Base-by-base conservation (phyloP, 2,888 invertebrate species). In the Phymatocera aterrima region DNA sequence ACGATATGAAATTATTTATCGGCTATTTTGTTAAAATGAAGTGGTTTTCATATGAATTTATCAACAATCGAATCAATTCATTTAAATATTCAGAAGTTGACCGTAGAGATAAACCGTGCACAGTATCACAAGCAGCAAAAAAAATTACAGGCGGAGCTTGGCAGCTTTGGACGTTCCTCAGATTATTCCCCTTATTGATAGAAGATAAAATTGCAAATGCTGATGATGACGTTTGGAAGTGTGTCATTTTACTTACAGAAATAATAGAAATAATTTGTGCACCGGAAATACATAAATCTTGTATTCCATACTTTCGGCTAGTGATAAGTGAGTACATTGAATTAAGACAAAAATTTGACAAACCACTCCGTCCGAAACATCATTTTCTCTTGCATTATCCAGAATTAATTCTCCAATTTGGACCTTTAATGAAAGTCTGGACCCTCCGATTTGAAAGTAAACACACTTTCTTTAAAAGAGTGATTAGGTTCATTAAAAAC, bases 1-100 rank as follows among this genome's bases (percentile, higher is more conserved):
- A 80, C 68, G 85, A 85, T 77, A 70, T 87, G 28, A 80, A 80
- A 79, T 51, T 84, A 37, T 74, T 80, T 57, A 61, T 86, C n/a
- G 81, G 83, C 60, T 70, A 83, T 78, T 80, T 84, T 68, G 70
- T 80, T 12, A 51, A 57, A 74, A 78, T 77, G 10, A 79, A 78
- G 31, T 82, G 81, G 81, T 79, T 82, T 54, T 37, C 40, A 54
- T 31, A 54, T 3, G 72, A 37, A 28, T 21, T 74, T 18, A 5
- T 79, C 3, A 80, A 78, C 18, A 43, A 40, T 6, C 40, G 57
- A 34, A 80, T 77, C n/a, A 61, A 78, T 6, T 34, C 60, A 10
- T 81, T 80, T 28, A 3, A 6, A 37, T 81, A 79, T 51, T 81
- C 75, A 5, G 6, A 10, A 21, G 51, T 77, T 3, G 78, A 74